phyloP scores from a whole-genome alignment of 2,888 invertebrate genomes.

The Drosophila pullipes region DNA sequence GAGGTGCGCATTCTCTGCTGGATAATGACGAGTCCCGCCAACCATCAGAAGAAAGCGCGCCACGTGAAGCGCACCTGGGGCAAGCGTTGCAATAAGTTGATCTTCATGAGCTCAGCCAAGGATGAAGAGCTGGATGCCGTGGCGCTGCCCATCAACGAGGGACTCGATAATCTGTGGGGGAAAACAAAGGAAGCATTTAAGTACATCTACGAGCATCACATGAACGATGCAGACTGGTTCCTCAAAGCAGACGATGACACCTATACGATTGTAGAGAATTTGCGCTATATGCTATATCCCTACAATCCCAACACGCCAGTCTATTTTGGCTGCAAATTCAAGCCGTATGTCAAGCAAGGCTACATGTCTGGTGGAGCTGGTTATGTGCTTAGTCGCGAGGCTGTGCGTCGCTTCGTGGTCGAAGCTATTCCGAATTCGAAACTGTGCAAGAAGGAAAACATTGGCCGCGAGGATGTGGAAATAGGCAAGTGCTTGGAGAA shows the following conservation, averaged over 20 bases:
- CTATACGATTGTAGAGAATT: constrained; percentile 20
- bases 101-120: constrained; percentile 24
- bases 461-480: background rate
- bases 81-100: constrained; percentile 28
- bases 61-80: constrained; percentile 33
- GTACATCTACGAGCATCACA: constrained; percentile 30
- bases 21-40: constrained; percentile 10
- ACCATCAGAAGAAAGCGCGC: constrained; percentile 7
- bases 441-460: background rate
- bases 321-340: constrained; percentile 24
- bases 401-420: constrained; percentile 25
- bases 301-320: constrained; percentile 18
- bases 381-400: constrained; percentile 25
- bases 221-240: constrained; percentile 33
- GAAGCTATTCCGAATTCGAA: constrained; percentile 14
- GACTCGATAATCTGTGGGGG: constrained; percentile 11
- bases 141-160: constrained; percentile 1
- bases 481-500: constrained; percentile 91
- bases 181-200: constrained; percentile 28
- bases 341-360: constrained; percentile 23
- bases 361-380: constrained; percentile 34
- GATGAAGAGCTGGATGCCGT: constrained; percentile 23
- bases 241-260: constrained; percentile 29
- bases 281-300: constrained; percentile 30
- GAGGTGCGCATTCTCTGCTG: constrained; percentile 29